Conservation (phyloP, 2,113 vertebrate genomes). For the Poeciliopsis prolifica region DNA sequence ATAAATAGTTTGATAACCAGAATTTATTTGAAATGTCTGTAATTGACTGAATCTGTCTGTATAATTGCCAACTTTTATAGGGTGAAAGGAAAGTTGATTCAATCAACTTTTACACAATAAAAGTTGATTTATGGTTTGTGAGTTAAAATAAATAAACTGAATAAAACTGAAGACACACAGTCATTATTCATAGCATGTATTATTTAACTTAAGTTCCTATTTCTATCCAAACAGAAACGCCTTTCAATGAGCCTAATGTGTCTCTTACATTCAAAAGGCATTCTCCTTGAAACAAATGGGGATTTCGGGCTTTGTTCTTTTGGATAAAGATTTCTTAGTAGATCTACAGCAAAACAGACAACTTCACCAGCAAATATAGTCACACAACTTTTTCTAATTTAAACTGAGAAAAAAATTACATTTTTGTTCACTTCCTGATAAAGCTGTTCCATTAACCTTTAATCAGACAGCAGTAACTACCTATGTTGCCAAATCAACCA, state of each 20-base stretch:
- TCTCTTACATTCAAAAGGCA: no score
- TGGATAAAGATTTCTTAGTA: neutral
- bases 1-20: no score
- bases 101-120: no score
- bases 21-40: no score
- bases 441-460: neutral
- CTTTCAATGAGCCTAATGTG: neutral
- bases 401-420: neutral
- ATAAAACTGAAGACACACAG: neutral
- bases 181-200: neutral
- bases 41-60: no score
- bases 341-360: neutral
- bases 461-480: neutral
- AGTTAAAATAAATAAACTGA: neutral
- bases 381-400: no score
- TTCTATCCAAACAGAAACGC: neutral
- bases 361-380: neutral
- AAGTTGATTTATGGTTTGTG: no score
- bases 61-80: no score
- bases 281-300: neutral
- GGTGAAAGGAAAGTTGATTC: no score
- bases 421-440: neutral
- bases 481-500: neutral
- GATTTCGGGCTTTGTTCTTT: no score
- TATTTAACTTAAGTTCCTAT: no score